A percentile compares a stretch with the other conserved stretches of the same genome.
phyloP scores from a whole-genome alignment of 2,888 invertebrate species.

The Apamea epomidion region DNA sequence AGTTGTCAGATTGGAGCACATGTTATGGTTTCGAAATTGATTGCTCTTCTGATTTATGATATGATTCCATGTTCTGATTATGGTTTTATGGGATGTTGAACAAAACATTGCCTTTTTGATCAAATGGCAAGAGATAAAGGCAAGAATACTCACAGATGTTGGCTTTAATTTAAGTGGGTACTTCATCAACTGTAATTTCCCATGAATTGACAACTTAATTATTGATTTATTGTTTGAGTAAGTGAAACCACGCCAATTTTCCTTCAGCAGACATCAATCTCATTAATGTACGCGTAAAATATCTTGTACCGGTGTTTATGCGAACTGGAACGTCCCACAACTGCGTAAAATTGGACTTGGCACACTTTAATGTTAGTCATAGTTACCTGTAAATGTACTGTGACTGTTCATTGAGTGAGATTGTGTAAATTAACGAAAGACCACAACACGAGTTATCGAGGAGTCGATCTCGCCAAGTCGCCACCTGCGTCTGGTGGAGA shows the following conservation, averaged over 20 bases:
- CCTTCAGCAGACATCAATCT: conserved; percentile 6
- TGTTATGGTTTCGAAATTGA: conserved; percentile 47
- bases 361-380: conserved; percentile 71
- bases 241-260: conserved; percentile 21
- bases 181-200: conserved; percentile 4
- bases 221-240: conserved; percentile 16
- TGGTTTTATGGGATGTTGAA: conserved; percentile 8
- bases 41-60: conserved; percentile 38
- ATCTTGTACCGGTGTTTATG: conserved; percentile 24
- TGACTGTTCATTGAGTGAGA: conserved; percentile 55
- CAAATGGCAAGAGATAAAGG: background rate
- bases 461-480: conserved; percentile 17
- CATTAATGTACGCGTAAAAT: conserved; percentile 25
- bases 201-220: background rate
- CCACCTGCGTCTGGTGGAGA: background rate
- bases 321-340: conserved; percentile 55
- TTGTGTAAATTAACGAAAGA: conserved; percentile 27
- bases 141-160: conserved; percentile 1
- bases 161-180: background rate
- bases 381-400: conserved; percentile 54
- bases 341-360: conserved; percentile 74
- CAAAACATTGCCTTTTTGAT: conserved; percentile 5
- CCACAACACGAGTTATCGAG: background rate
- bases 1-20: conserved; percentile 51
- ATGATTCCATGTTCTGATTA: conserved; percentile 12